Conservation (phyloP, 2,113 vertebrate species). For the Nycticorax nycticorax region DNA sequence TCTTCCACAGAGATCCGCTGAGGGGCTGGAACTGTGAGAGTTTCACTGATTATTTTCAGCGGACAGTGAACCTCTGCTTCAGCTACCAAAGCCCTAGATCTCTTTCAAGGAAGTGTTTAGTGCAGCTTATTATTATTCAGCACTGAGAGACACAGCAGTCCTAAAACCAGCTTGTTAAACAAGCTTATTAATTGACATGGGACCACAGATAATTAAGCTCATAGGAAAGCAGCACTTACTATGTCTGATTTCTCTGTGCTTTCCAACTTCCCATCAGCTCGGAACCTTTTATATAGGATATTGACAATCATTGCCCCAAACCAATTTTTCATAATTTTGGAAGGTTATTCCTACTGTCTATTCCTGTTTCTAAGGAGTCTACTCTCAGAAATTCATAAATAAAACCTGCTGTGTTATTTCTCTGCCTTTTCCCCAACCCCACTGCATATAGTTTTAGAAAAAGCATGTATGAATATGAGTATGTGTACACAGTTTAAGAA, state of each 20-base stretch:
- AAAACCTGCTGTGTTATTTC: not conserved
- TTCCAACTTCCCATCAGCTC: not conserved
- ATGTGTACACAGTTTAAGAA: not conserved
- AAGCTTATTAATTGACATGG: not conserved
- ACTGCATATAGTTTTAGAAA: not conserved
- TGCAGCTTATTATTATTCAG: not conserved
- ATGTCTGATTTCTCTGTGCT: not conserved
- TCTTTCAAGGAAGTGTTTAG: not conserved
- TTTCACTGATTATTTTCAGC: not conserved
- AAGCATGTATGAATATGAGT: not conserved
- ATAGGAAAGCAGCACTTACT: not conserved
- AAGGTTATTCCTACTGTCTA: not conserved
- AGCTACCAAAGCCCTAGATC: not conserved
- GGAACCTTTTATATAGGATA: not conserved
- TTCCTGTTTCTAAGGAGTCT: not conserved
- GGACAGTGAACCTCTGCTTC: not conserved
- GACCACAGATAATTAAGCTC: not conserved
- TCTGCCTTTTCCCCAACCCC: not conserved
- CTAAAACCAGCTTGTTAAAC: not conserved
- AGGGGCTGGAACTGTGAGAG: not conserved
- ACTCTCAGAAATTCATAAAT: not conserved
- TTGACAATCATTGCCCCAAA: not conserved
- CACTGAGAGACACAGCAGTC: not conserved
- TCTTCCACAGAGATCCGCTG: not conserved
- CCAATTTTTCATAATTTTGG: not conserved